Conservation (phyloP, 2,113 vertebrate genomes). For the Neotragus moschatus region DNA sequence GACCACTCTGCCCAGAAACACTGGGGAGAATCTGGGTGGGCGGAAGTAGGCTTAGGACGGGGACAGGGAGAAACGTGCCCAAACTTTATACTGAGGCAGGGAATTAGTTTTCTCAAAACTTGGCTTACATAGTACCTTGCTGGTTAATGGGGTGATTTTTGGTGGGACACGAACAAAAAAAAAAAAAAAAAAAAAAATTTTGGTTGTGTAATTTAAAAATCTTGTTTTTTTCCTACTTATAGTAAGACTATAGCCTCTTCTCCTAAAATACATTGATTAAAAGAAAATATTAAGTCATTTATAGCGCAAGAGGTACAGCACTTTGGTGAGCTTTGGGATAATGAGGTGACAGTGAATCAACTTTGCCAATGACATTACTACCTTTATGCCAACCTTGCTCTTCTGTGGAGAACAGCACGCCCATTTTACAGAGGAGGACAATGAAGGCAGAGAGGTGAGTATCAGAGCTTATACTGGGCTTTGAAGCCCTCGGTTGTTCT, state of each 20-base stretch:
- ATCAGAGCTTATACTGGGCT: neutral
- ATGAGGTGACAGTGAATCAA: fast-evolving
- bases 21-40: neutral
- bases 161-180: neutral
- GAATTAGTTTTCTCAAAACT: neutral
- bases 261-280: neutral
- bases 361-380: no score
- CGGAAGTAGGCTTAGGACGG: fast-evolving
- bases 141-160: neutral
- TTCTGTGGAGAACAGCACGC: neutral
- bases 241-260: neutral
- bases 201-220: neutral
- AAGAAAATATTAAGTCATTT: neutral
- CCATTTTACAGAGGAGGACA: neutral
- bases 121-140: neutral
- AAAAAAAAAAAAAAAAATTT: neutral
- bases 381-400: neutral
- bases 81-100: neutral
- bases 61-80: no score
- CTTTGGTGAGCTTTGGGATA: neutral
- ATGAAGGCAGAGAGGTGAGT: neutral
- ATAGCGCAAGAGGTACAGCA: neutral
- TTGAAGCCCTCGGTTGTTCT: neutral
- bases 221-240: neutral
- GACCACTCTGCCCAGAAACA: neutral